Conservation (phyloP, 2,113 vertebrate species). For the Lophius piscatorius region DNA sequence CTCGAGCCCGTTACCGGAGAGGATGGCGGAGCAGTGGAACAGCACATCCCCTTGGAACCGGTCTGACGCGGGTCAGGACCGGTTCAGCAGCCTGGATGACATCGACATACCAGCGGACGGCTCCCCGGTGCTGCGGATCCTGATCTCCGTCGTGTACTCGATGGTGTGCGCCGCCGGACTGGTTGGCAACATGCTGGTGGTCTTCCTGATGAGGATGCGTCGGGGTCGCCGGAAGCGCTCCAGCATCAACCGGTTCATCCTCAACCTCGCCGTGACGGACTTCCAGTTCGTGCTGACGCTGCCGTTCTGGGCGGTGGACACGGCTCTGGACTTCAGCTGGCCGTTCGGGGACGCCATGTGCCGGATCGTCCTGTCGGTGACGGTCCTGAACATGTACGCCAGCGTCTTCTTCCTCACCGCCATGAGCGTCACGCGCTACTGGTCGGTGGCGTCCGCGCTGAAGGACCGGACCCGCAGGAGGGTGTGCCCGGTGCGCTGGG, state of each 20-base stretch:
- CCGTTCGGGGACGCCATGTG: slow-evolving; percentile 93
- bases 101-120: slow-evolving; percentile 76
- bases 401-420: slow-evolving; percentile 95
- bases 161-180: slow-evolving; percentile 91
- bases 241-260: slow-evolving; percentile 89
- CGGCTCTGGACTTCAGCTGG: slow-evolving; percentile 91
- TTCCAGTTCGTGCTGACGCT: slow-evolving; percentile 93
- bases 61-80: slow-evolving; percentile 25
- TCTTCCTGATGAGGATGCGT: slow-evolving; percentile 88
- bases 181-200: slow-evolving; percentile 89
- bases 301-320: slow-evolving; percentile 95
- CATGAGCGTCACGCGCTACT: slow-evolving; percentile 92
- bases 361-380: slow-evolving; percentile 88
- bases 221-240: slow-evolving; percentile 86
- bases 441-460: slow-evolving; percentile 87
- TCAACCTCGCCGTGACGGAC: slow-evolving; percentile 90
- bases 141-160: slow-evolving; percentile 88
- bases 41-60: slow-evolving; percentile 45
- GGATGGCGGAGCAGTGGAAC: slow-evolving; percentile 63
- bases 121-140: slow-evolving; percentile 78
- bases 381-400: slow-evolving; percentile 94
- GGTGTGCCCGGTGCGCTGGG: slow-evolving; percentile 81
- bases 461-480: slow-evolving; percentile 77
- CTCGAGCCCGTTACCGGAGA: slow-evolving; percentile 16
- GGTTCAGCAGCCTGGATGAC: slow-evolving; percentile 63